These are phyloP conservation scores for Percopsis transmontana DNA, from an alignment of 2,113 vertebrate genomes.

Conservation along the genomic window DNA sequence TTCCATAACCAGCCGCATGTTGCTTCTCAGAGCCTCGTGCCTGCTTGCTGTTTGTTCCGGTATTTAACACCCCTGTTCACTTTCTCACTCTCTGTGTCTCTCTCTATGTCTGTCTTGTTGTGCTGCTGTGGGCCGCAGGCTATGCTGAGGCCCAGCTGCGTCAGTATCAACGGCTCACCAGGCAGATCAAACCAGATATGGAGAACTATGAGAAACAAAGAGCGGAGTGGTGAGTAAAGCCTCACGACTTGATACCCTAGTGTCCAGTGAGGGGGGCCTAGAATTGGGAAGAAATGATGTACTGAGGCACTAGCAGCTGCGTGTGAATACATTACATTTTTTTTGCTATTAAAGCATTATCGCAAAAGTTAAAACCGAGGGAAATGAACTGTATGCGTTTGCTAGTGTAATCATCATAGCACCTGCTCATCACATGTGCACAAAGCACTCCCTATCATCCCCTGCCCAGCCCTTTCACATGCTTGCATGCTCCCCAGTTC, in stretches of 20 bases:
- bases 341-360: slow-evolving; percentile 8
- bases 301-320: not conserved
- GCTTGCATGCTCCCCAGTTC: not conserved
- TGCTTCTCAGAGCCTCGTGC: slow-evolving; percentile 38
- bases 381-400: slow-evolving; percentile 30
- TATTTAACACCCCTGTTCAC: slow-evolving; percentile 50
- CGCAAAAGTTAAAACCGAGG: slow-evolving; percentile 39
- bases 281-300: not conserved
- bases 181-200: slow-evolving; percentile 93
- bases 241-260: not conserved
- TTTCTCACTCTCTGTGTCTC: slow-evolving; percentile 1
- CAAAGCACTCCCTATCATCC: slow-evolving; percentile 45
- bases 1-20: slow-evolving; percentile 53
- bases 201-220: slow-evolving; percentile 85
- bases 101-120: slow-evolving; percentile 14
- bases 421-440: slow-evolving; percentile 53
- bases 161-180: slow-evolving; percentile 93
- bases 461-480: slow-evolving; percentile 22
- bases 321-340: not conserved
- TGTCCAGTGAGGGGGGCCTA: not conserved
- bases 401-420: not conserved
- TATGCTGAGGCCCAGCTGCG: slow-evolving; percentile 95
- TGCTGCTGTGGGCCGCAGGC: slow-evolving; percentile 71
- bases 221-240: slow-evolving; percentile 82
- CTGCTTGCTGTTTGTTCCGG: slow-evolving; percentile 66